Evolutionary conservation across 2,888 invertebrate species (phyloP), one percentile per base, ranked within the genome.

Genomic region (Agrotis ipsilon): DNA sequence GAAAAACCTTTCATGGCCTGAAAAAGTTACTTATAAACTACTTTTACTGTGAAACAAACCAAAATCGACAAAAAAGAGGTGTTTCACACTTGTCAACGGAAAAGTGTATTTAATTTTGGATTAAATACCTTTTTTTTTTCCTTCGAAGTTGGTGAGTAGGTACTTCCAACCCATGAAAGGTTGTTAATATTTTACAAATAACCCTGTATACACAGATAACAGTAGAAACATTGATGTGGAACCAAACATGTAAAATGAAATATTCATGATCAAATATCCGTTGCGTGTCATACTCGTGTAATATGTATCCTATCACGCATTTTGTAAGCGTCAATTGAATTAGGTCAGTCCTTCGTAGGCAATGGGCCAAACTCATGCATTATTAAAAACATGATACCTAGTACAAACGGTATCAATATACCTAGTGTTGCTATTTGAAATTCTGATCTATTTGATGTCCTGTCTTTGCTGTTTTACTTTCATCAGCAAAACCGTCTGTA

Each of bases 281-380:
- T 72, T 64, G 81, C 78, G 75, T 78, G 65, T 81, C 81, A 67
- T 72, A 72, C 55, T 72, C 62, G 55, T 76, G 63, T 77, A 72
- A 67, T 77, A 66, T 78, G 81, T 78, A 81, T 72, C 60, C 54
- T 71, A 81, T 72, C 66, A 77, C 63, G 72, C 81, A 72, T 77
- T 78, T 81, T 81, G 72, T 67, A 78, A 64, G 67, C 73, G 67
- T 81, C 79, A 78, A 81, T 81, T 79, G 73, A 79, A 81, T 79
- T 81, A 68, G 79, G 82, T 78, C 78, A 81, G 72, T 59, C 21
- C 43, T 21, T 14, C 54, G 58, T 63, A 68, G 78, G 79, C 79
- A 79, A 65, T 72, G 64, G 82, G 65, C 78, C 79, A 81, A 72
- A 58, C 62, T 81, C 67, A 81, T 79, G 65, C 64, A 79, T 79